These are phyloP conservation scores for Anthopleura sola DNA, from an alignment of 64 coral and sea anemone genomes.

Conservation along the genomic window DNA sequence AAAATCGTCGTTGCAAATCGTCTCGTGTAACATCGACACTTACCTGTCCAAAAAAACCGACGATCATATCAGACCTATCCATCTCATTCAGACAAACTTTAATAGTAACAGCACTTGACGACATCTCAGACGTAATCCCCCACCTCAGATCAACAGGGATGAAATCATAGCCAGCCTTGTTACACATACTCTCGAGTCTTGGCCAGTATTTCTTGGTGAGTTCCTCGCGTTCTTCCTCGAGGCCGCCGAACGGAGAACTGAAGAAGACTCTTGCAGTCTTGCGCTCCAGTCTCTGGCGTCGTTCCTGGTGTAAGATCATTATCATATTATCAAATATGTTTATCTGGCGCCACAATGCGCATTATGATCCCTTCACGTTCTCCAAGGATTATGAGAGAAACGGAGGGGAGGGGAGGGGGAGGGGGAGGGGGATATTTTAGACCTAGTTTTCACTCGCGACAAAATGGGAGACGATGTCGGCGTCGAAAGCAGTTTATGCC, in stretches of 20 bases:
- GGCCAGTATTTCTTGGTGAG: conserved; percentile 96
- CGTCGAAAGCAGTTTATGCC: no score
- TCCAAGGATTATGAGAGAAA: no score
- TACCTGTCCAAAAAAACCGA: conserved; percentile 97
- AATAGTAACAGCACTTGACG: conserved; percentile 87
- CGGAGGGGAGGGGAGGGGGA: no score
- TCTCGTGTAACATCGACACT: no score
- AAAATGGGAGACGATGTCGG: no score
- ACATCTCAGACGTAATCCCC: conserved; percentile 93
- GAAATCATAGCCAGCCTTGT: conserved; percentile 79
- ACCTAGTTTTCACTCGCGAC: no score
- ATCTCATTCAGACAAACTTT: conserved; percentile 90
- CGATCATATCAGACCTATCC: conserved; percentile 93
- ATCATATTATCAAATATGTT: no score
- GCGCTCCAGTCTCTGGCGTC: background rate
- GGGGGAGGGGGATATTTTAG: no score
- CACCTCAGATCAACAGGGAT: conserved; percentile 91
- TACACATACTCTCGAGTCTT: conserved; percentile 68
- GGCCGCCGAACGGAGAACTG: conserved; percentile 88
- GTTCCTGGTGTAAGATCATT: background rate
- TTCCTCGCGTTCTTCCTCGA: conserved; percentile 87
- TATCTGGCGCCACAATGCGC: no score
- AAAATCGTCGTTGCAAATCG: no score
- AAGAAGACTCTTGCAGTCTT: conserved; percentile 85
- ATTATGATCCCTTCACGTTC: no score